A percentile compares a stretch with the other conserved stretches of the same genome.
Evolutionary conservation across 2,113 vertebrate species (phyloP).

Genomic region (Rhinolophus ferrumequinum): DNA sequence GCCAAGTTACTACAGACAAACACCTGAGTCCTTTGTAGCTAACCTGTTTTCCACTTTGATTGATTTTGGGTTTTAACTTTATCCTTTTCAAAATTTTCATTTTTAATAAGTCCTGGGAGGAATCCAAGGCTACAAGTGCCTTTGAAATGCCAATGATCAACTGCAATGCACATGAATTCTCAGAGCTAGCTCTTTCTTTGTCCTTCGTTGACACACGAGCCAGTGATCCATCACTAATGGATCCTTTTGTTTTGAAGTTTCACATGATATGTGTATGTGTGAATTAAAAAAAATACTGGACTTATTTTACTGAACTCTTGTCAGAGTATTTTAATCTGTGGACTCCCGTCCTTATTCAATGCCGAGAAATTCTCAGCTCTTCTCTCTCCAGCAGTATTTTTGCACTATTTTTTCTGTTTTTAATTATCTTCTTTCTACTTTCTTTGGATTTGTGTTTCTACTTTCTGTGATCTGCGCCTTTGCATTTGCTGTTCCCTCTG

Average conservation of each 20-base stretch:
- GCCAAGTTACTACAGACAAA: constrained; percentile 1
- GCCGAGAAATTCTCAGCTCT: not conserved
- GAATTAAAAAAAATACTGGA: not conserved
- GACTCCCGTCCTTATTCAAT: not conserved
- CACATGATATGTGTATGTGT: not conserved
- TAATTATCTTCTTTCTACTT: not conserved
- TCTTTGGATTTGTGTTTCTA: not conserved
- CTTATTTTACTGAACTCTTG: not conserved
- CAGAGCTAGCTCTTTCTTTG: not conserved
- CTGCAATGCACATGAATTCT: not conserved
- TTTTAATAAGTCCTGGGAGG: not conserved
- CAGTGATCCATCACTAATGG: not conserved
- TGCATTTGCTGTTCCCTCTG: not conserved
- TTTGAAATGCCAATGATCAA: not conserved
- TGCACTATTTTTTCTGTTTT: not conserved
- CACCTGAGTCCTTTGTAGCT: not conserved
- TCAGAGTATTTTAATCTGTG: not conserved
- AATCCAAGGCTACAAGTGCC: not conserved
- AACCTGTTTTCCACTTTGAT: constrained; percentile 16
- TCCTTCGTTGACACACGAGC: not conserved
- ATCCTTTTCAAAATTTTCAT: not conserved
- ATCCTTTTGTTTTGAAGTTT: not conserved
- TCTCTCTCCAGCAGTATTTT: not conserved
- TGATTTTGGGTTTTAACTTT: constrained; percentile 1
- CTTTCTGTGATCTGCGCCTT: not conserved